These are phyloP conservation scores for Sycobia sp. DNA, from an alignment of 1,140 invertebrate species.

Conservation along the genomic window DNA sequence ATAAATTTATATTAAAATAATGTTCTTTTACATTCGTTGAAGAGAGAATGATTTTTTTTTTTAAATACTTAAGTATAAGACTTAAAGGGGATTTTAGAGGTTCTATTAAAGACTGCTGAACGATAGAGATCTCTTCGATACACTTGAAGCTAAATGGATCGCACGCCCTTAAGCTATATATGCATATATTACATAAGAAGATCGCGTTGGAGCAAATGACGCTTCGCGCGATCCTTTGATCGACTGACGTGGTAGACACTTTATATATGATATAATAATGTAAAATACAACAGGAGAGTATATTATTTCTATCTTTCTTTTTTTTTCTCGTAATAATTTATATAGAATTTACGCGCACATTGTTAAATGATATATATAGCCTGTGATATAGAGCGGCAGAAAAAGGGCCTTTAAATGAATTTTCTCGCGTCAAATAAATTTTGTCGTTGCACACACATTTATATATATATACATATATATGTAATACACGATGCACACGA, in stretches of 20 bases:
- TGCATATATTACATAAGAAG: too few relatives aligned
- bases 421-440: slow-evolving; percentile 26
- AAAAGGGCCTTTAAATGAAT: slow-evolving; percentile 27
- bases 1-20: too few relatives aligned
- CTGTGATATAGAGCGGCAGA: slow-evolving; percentile 57
- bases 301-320: too few relatives aligned
- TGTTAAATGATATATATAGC: slow-evolving; percentile 55
- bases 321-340: slow-evolving; percentile 30
- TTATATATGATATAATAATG: slow-evolving; percentile 30
- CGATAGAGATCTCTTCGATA: slow-evolving; percentile 33
- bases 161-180: slow-evolving; percentile 23
- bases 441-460: background rate
- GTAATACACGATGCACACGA: too few relatives aligned
- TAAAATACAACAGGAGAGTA: slow-evolving; percentile 24
- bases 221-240: slow-evolving; percentile 47
- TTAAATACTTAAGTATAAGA: slow-evolving; percentile 9
- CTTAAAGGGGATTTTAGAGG: slow-evolving; percentile 1
- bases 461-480: background rate
- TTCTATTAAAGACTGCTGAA: slow-evolving; percentile 26
- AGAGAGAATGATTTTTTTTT: background rate
- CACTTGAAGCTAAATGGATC: slow-evolving; percentile 28
- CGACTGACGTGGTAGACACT: slow-evolving; percentile 36
- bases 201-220: slow-evolving; percentile 37
- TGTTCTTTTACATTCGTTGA: slow-evolving; percentile 28
- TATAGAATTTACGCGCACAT: slow-evolving; percentile 48